phyloP scores from a whole-genome alignment of 1,140 invertebrate species.

The Listronotus bonariensis region DNA sequence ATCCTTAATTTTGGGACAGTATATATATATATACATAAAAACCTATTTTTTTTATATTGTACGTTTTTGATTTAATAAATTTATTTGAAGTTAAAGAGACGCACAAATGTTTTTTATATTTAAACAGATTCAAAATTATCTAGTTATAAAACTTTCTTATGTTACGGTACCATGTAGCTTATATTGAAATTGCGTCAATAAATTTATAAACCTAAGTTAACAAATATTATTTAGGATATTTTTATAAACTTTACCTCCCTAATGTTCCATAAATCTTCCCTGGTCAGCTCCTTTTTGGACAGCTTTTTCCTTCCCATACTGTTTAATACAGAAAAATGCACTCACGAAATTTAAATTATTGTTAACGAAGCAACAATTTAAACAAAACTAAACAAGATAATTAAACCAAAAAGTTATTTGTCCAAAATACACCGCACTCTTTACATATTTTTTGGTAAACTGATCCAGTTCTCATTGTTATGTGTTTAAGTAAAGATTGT shows the following conservation, averaged over 20 bases:
- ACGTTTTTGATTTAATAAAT: too few relatives aligned
- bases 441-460: constrained; percentile 16
- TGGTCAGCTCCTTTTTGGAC: constrained; percentile 19
- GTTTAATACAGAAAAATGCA: background rate
- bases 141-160: too few relatives aligned
- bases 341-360: constrained; percentile 10
- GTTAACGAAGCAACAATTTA: constrained; percentile 5
- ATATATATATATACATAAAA: too few relatives aligned
- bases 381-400: constrained; percentile 13
- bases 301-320: constrained; percentile 29
- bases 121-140: too few relatives aligned
- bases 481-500: constrained; percentile 37
- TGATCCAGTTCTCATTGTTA: constrained; percentile 27
- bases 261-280: constrained; percentile 28
- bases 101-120: too few relatives aligned
- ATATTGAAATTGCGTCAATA: too few relatives aligned
- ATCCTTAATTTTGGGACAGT: too few relatives aligned
- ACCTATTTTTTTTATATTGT: too few relatives aligned
- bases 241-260: constrained; percentile 27
- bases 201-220: too few relatives aligned
- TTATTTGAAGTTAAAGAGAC: too few relatives aligned
- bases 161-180: too few relatives aligned
- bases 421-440: constrained; percentile 12
- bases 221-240: too few relatives aligned
- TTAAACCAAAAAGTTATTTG: constrained; percentile 15